Conservation (phyloP, 2,797 vertebrate genomes). For the Lutjanus campechanus region DNA sequence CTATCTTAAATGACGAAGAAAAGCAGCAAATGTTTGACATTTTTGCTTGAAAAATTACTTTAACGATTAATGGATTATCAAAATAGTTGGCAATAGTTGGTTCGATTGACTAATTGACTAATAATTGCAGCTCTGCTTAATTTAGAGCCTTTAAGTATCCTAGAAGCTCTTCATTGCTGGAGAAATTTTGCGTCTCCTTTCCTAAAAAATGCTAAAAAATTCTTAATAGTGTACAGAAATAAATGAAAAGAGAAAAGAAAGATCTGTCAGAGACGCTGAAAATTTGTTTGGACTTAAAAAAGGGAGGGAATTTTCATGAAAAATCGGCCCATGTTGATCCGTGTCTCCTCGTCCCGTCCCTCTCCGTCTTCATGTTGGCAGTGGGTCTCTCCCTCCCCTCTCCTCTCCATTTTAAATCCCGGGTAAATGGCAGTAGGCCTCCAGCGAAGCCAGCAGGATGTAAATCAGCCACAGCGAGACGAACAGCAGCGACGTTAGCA, state of each 20-base stretch:
- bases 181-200: constrained; percentile 3
- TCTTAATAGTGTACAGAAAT: neutral
- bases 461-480: constrained; percentile 88
- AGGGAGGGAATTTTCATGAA: constrained; percentile 1
- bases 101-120: too few relatives aligned
- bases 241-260: constrained; percentile 8
- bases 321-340: neutral
- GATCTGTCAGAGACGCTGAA: neutral
- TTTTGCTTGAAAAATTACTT: too few relatives aligned
- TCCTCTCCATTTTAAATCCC: constrained; percentile 73
- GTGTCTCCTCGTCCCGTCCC: constrained; percentile 15
- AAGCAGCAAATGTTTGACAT: too few relatives aligned
- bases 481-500: constrained; percentile 84
- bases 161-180: neutral
- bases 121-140: too few relatives aligned
- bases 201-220: constrained; percentile 1
- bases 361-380: constrained; percentile 42
- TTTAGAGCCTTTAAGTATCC: constrained; percentile 9
- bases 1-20: too few relatives aligned
- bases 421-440: constrained; percentile 90
- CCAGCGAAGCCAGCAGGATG: constrained; percentile 89
- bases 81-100: too few relatives aligned
- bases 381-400: constrained; percentile 49
- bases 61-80: too few relatives aligned
- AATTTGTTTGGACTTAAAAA: constrained; percentile 5